A percentile compares a stretch with the other conserved stretches of the same genome.
phyloP scores from a whole-genome alignment of 2,797 vertebrate genomes.

The Sebastes reedi region DNA sequence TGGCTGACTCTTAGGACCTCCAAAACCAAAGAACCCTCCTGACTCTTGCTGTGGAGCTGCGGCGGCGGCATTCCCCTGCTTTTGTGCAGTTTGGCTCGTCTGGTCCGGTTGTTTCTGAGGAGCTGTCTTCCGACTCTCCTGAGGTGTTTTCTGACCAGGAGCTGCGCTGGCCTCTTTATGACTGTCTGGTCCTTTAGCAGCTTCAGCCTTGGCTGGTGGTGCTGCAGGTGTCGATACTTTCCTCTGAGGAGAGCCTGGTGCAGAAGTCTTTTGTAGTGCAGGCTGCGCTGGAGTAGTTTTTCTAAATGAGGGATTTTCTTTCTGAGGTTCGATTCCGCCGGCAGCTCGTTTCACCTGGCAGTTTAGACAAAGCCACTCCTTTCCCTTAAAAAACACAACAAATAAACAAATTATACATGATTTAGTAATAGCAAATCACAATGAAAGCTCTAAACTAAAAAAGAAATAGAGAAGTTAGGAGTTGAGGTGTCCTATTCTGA shows the following conservation, averaged over 20 bases:
- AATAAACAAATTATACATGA: constrained; percentile 10
- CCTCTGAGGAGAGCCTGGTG: constrained; percentile 64
- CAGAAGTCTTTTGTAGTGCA: constrained; percentile 62
- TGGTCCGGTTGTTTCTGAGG: constrained; percentile 67
- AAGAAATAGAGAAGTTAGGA: not conserved
- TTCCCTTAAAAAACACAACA: constrained; percentile 65
- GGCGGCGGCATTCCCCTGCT: constrained; percentile 57
- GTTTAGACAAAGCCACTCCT: constrained; percentile 93
- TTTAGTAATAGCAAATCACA: not conserved
- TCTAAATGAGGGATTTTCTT: constrained; percentile 41
- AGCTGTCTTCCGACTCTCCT: constrained; percentile 70
- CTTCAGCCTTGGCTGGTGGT: constrained; percentile 71
- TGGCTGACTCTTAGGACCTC: constrained; percentile 71
- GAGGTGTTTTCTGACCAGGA: constrained; percentile 69
- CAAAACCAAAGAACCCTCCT: constrained; percentile 62
- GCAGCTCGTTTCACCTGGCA: constrained; percentile 93
- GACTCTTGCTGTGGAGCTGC: constrained; percentile 56
- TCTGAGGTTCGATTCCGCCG: constrained; percentile 76
- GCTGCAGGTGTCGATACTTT: constrained; percentile 40
- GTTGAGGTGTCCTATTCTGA: not conserved
- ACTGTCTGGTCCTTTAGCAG: constrained; percentile 58
- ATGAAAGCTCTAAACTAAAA: not conserved
- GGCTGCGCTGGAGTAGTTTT: constrained; percentile 70
- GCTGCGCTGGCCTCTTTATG: constrained; percentile 55
- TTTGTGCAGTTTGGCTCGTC: constrained; percentile 47